Evolutionary conservation across 2,888 invertebrate species (phyloP).

Genomic region (Dromius quadrimaculatus): DNA sequence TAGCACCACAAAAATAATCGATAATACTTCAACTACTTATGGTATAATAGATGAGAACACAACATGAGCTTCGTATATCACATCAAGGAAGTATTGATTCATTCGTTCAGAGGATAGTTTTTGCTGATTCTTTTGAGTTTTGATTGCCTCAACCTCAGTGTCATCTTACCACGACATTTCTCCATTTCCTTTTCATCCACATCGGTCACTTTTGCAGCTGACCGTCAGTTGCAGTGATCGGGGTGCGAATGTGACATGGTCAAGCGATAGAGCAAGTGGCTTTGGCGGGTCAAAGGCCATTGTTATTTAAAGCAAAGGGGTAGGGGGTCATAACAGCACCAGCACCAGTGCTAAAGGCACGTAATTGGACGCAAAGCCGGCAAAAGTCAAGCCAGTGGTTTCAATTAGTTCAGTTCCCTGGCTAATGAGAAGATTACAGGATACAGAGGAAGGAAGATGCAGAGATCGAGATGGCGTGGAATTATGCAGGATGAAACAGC

Average conservation of each 20-base stretch:
- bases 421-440: slow-evolving; percentile 40
- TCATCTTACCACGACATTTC: too few relatives aligned
- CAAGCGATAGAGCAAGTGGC: slow-evolving; percentile 1
- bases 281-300: slow-evolving; percentile 41
- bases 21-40: too few relatives aligned
- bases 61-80: too few relatives aligned
- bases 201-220: too few relatives aligned
- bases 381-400: slow-evolving; percentile 50
- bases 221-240: slow-evolving; percentile 3
- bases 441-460: neutral
- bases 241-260: slow-evolving; percentile 9
- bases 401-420: slow-evolving; percentile 47
- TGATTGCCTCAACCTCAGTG: too few relatives aligned
- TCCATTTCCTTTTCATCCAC: too few relatives aligned
- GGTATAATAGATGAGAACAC: too few relatives aligned
- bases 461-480: neutral
- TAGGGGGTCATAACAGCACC: neutral
- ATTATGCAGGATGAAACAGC: neutral
- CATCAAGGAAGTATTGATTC: too few relatives aligned
- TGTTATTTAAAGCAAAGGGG: slow-evolving; percentile 43
- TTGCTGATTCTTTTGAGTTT: too few relatives aligned
- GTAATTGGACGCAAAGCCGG: slow-evolving; percentile 53
- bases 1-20: too few relatives aligned
- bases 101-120: too few relatives aligned
- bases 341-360: neutral